These are phyloP conservation scores for Anableps anableps DNA, from an alignment of 2,797 vertebrate species.

Conservation along the genomic window DNA sequence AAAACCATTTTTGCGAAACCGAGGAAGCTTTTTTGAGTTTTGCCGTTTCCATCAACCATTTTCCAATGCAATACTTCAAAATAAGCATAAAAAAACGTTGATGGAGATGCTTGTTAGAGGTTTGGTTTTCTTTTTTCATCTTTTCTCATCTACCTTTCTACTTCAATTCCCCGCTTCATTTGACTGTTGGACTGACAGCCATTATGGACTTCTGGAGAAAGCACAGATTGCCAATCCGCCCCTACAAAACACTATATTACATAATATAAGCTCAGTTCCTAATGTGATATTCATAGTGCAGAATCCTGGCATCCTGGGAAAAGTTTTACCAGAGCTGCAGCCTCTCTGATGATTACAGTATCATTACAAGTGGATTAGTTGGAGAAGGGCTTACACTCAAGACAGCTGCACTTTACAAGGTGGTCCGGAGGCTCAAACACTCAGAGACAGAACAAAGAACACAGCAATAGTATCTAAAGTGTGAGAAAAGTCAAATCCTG, in stretches of 20 bases:
- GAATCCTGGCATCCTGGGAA: slow-evolving; percentile 15
- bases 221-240: not conserved
- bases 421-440: slow-evolving; percentile 38
- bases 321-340: slow-evolving; percentile 30
- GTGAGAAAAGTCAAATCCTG: slow-evolving; percentile 46
- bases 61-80: too few species aligned
- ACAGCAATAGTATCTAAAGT: slow-evolving; percentile 26
- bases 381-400: slow-evolving; percentile 66
- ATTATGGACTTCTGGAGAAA: not conserved
- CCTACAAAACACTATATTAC: slow-evolving; percentile 1
- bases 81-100: too few species aligned
- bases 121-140: not conserved
- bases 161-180: not conserved
- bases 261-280: slow-evolving; percentile 8
- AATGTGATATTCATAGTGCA: slow-evolving; percentile 20
- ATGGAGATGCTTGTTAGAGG: too few species aligned
- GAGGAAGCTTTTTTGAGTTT: too few species aligned
- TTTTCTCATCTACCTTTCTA: not conserved
- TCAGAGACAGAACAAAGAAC: slow-evolving; percentile 23
- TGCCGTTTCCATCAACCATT: too few species aligned
- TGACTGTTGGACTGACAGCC: not conserved
- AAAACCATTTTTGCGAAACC: too few species aligned
- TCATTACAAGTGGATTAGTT: slow-evolving; percentile 79
- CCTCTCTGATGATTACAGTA: slow-evolving; percentile 64
- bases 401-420: slow-evolving; percentile 75